Evolutionary conservation across 30 jellyfish, hydroid and myxozoan genomes (phyloP), one percentile per base, ranked within the genome.

Genomic region (Aurelia coerulea): DNA sequence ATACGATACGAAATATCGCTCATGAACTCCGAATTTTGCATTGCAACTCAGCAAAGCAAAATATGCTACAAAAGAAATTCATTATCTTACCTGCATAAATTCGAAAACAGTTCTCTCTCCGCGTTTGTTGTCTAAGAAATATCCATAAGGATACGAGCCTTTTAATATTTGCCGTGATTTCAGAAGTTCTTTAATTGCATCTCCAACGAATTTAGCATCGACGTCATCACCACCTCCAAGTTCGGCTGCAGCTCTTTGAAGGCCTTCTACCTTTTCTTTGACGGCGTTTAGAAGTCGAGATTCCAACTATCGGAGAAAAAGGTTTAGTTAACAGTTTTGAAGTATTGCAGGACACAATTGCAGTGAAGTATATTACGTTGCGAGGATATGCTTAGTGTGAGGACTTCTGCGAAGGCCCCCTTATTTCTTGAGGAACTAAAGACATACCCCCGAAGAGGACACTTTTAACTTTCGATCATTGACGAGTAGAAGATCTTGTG

Each of bases 111-210:
- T 51, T 76, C 76, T 73, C 34, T 80, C 82, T 19, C 92, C 97
- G 6, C 90, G 62, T 2, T 51, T 73, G 51, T 79, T 67, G 13
- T 80, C 87, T 81, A 89, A n/a, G 70, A 72, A 89, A 67, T 71
- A 89, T 39, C 92, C 92, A 68, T 71, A 89, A 5, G 97, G 97
- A 89, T 80, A 89, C 11, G 97, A 89, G 29, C 97, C 92, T 59
- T 80, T 79, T 31, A 89, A 50, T 33, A 89, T 80, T 69, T 66
- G 92, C 13, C 97, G 84, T 17, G 97, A 51, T 80, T 80, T 80
- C 67, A 89, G 66, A 1, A 89, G 90, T 53, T 89, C 97, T 65
- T 65, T 74, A 16, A 89, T 83, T 50, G 91, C 90, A 39, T 68
- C 83, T 65, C 65, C 92, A 19, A 89, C 29, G 80, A 89, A 89